phyloP scores from a whole-genome alignment of 1,140 invertebrate species.

The Megathymus violae region DNA sequence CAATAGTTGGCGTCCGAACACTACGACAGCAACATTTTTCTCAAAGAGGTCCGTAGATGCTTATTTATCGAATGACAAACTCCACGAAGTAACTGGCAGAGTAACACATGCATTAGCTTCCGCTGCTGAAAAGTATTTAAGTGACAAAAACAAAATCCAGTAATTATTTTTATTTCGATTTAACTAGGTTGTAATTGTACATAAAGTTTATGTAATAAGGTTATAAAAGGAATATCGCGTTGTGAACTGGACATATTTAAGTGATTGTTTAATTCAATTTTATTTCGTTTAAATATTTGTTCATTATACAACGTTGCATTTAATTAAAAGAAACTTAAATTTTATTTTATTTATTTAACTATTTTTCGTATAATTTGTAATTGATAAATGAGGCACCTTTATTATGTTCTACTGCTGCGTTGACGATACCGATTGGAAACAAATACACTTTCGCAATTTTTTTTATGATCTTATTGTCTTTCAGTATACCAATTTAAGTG shows the following conservation, averaged over 20 bases:
- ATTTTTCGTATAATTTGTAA: too few species aligned
- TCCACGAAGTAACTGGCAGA: conserved; percentile 69
- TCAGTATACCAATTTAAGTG: too few species aligned
- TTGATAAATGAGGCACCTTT: too few species aligned
- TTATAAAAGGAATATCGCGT: conserved; percentile 42
- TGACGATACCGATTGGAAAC: too few species aligned
- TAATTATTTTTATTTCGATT: conserved; percentile 25
- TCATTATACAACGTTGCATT: conserved; percentile 67
- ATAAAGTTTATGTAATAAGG: conserved; percentile 31
- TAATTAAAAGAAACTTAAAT: conserved; percentile 18
- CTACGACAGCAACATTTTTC: conserved; percentile 65
- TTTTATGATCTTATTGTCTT: too few species aligned
- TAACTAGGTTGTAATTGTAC: conserved; percentile 35
- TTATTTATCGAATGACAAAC: conserved; percentile 65
- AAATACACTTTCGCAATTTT: too few species aligned
- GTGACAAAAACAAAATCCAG: conserved; percentile 49
- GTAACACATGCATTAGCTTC: conserved; percentile 68
- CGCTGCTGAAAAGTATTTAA: conserved; percentile 71
- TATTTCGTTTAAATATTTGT: conserved; percentile 63
- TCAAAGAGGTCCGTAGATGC: conserved; percentile 71
- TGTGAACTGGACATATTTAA: conserved; percentile 78
- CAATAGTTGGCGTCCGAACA: conserved; percentile 75
- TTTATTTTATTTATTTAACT: conserved; percentile 27
- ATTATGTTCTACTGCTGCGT: too few species aligned
- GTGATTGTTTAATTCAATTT: conserved; percentile 8